phyloP scores from a whole-genome alignment of 2,113 vertebrate species.

The Pungitius pungitius region DNA sequence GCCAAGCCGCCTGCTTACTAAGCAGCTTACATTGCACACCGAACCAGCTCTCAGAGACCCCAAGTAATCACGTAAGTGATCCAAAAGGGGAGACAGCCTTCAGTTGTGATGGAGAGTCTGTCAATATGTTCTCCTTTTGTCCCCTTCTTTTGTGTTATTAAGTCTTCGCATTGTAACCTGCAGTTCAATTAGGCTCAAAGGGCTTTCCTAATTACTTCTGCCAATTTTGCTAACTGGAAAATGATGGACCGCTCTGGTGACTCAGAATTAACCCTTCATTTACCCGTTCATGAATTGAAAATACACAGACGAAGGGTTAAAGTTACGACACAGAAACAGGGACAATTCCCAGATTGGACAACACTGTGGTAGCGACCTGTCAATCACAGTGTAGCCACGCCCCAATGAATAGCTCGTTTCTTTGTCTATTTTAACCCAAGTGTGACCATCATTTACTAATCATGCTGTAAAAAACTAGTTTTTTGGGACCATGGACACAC shows the following conservation, averaged over 20 bases:
- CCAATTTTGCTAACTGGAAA: background rate
- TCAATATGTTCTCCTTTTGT: background rate
- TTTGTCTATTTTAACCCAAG: background rate
- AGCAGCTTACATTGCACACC: slow-evolving; percentile 16
- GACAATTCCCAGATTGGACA: background rate
- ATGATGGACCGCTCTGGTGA: background rate
- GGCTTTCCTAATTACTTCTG: background rate
- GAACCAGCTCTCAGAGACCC: slow-evolving; percentile 5
- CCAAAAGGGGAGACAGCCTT: background rate
- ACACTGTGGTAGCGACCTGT: too few relatives aligned
- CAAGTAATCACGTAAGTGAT: slow-evolving; percentile 1
- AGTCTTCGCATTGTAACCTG: background rate
- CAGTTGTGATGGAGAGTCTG: slow-evolving; percentile 4
- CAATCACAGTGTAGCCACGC: too few relatives aligned
- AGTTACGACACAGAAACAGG: too few relatives aligned
- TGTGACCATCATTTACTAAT: background rate
- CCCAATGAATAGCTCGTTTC: background rate
- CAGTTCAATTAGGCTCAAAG: background rate
- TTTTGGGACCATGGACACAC: background rate
- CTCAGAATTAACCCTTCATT: background rate
- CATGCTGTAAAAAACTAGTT: background rate
- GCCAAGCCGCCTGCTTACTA: slow-evolving; percentile 1
- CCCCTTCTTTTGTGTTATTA: background rate
- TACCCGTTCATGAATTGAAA: background rate
- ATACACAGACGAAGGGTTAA: background rate